phyloP scores from a whole-genome alignment of 2,113 vertebrate genomes.

The Synodontis membranacea region DNA sequence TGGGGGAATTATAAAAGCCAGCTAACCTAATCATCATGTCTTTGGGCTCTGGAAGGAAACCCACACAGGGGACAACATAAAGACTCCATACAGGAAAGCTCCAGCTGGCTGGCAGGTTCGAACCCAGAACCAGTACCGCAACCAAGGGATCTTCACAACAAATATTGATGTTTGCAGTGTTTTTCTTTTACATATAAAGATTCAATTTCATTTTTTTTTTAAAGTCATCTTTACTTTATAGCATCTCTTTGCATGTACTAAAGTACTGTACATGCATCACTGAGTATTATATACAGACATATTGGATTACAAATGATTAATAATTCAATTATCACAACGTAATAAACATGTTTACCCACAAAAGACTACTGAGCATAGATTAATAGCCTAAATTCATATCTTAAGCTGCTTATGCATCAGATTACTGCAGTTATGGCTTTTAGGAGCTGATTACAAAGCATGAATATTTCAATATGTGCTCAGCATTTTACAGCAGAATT shows the following conservation, averaged over 20 bases:
- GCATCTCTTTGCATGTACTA: too few species aligned
- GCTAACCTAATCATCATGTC: too few species aligned
- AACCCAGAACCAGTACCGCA: too few species aligned
- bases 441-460: neutral
- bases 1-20: too few species aligned
- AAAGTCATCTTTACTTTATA: neutral
- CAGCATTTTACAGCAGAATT: neutral
- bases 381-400: neutral
- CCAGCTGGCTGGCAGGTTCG: too few species aligned
- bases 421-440: neutral
- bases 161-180: too few species aligned
- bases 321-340: neutral
- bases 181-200: too few species aligned
- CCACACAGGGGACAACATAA: too few species aligned
- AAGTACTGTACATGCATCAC: neutral
- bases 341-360: neutral
- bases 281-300: neutral
- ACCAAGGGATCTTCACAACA: too few species aligned
- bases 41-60: too few species aligned
- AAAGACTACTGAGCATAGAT: neutral
- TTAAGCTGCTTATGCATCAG: neutral
- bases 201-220: too few species aligned
- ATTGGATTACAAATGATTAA: neutral
- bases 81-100: too few species aligned
- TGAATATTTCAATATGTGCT: neutral